A percentile compares a stretch with the other conserved stretches of the same genome.
Conservation (phyloP, 2,888 invertebrate genomes). For the Heteropelma amictum region DNA sequence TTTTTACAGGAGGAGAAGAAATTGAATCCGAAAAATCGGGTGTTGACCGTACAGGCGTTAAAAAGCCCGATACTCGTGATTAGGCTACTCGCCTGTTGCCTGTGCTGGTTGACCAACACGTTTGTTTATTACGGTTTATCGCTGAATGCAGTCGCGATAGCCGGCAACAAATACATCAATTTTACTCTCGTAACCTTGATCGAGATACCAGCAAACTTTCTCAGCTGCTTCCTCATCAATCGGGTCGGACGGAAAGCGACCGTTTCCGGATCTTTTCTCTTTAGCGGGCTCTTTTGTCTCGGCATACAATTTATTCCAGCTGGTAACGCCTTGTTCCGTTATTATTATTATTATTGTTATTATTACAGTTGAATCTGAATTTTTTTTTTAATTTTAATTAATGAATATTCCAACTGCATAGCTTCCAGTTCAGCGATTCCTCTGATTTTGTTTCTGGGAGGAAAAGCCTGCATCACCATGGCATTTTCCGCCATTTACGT, state of each 20-base stretch:
- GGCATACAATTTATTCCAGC: slow-evolving; percentile 81
- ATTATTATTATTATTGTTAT: slow-evolving; percentile 56
- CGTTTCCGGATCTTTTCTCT: slow-evolving; percentile 81
- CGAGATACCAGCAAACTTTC: slow-evolving; percentile 86
- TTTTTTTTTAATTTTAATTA: no score
- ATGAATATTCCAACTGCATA: slow-evolving; percentile 65
- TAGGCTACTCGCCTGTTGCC: slow-evolving; percentile 83
- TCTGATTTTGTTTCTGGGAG: slow-evolving; percentile 81
- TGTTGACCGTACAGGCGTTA: slow-evolving; percentile 78
- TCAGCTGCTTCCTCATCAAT: slow-evolving; percentile 83
- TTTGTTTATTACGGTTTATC: slow-evolving; percentile 90
- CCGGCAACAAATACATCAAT: slow-evolving; percentile 87
- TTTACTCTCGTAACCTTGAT: slow-evolving; percentile 84
- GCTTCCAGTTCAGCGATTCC: slow-evolving; percentile 78
- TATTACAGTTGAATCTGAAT: background rate
- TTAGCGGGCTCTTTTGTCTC: slow-evolving; percentile 82
- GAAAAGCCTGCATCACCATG: slow-evolving; percentile 84
- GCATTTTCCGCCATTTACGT: slow-evolving; percentile 85
- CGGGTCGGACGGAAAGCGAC: slow-evolving; percentile 79
- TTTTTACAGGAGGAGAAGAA: slow-evolving; percentile 44
- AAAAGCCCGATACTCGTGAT: slow-evolving; percentile 80
- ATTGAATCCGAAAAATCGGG: slow-evolving; percentile 47
- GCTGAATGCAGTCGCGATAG: slow-evolving; percentile 86
- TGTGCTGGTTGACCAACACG: slow-evolving; percentile 89
- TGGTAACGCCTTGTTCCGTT: slow-evolving; percentile 72